These are phyloP conservation scores for Nasonia longicornis DNA, from an alignment of 1,140 invertebrate genomes.

Conservation along the genomic window DNA sequence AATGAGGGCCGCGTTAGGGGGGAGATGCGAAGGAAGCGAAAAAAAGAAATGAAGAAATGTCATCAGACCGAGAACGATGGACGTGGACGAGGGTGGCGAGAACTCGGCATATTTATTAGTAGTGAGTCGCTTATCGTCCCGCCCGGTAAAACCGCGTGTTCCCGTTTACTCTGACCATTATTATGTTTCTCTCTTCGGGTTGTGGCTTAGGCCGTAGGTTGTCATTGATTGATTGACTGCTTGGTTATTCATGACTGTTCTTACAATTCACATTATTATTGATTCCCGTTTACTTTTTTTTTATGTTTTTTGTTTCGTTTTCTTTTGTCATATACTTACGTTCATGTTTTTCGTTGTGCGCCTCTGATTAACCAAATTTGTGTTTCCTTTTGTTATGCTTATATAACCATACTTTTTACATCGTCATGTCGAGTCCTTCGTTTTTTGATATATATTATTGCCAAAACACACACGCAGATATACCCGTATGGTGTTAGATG, in stretches of 20 bases:
- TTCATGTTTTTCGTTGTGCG: neutral
- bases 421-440: constrained; percentile 38
- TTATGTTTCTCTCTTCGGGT: constrained; percentile 61
- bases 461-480: constrained; percentile 51
- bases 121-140: constrained; percentile 57
- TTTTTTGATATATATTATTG: constrained; percentile 44
- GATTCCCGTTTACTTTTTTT: neutral
- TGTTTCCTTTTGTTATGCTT: neutral
- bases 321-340: neutral
- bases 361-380: neutral
- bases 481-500: constrained; percentile 59
- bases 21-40: neutral
- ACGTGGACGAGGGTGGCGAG: constrained; percentile 37
- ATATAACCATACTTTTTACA: constrained; percentile 43
- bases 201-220: constrained; percentile 64
- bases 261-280: constrained; percentile 47
- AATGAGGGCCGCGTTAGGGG: neutral
- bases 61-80: neutral
- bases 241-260: constrained; percentile 56
- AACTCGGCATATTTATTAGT: constrained; percentile 52
- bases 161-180: constrained; percentile 51
- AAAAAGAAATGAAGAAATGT: neutral
- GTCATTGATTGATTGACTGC: constrained; percentile 56
- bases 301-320: neutral
- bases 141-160: constrained; percentile 50